Evolutionary conservation across 2,113 vertebrate species (phyloP).

Genomic region (Corvus moneduloides): DNA sequence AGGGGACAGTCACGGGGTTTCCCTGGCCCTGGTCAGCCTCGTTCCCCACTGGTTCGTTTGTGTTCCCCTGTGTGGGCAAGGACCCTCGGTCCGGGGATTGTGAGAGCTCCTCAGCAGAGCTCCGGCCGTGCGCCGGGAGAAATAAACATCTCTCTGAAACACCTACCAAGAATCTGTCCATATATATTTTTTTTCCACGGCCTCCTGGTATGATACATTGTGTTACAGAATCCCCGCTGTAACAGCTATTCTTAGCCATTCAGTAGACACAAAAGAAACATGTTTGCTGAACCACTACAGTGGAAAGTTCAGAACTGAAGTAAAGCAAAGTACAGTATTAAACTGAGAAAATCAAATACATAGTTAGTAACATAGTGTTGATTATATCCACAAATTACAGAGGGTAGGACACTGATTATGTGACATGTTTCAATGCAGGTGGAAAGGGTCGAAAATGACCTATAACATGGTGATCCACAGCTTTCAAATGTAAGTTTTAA

Average conservation of each 20-base stretch:
- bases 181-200: too few relatives aligned
- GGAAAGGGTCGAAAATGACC: constrained; percentile 72
- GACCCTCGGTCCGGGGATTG: too few relatives aligned
- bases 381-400: constrained; percentile 56
- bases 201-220: too few relatives aligned
- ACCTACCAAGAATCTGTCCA: too few relatives aligned
- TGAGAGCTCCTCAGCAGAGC: too few relatives aligned
- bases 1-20: too few relatives aligned
- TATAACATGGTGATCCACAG: constrained; percentile 70
- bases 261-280: constrained; percentile 32
- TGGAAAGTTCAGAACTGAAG: constrained; percentile 59
- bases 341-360: constrained; percentile 29
- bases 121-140: too few relatives aligned
- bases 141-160: too few relatives aligned
- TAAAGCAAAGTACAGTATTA: background rate
- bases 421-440: constrained; percentile 72
- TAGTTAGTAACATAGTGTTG: constrained; percentile 42
- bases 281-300: constrained; percentile 66
- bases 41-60: too few relatives aligned
- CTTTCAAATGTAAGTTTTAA: constrained; percentile 74
- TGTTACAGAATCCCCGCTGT: too few relatives aligned
- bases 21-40: too few relatives aligned
- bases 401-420: constrained; percentile 62
- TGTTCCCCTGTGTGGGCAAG: too few relatives aligned
- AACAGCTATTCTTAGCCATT: background rate